Evolutionary conservation across 2,888 invertebrate genomes (phyloP).

Genomic region (Sycophila texana): DNA sequence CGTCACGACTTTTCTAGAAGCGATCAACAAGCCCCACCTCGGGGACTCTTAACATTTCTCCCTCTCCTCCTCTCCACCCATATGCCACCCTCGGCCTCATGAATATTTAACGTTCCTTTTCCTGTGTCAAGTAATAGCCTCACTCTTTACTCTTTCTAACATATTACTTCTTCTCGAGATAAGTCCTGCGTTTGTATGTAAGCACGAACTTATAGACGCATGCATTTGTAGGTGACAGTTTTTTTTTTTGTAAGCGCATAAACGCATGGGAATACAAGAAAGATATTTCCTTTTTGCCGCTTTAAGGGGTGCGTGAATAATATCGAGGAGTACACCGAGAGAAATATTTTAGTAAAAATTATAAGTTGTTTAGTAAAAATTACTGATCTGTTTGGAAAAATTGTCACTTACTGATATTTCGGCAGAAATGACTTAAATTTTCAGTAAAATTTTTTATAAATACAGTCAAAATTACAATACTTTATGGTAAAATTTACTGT

Average conservation of each 20-base stretch:
- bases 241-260: constrained; percentile 20
- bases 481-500: too few species aligned
- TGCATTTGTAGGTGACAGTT: too few species aligned
- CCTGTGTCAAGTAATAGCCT: constrained; percentile 48
- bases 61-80: neutral
- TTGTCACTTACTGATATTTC: too few species aligned
- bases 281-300: too few species aligned
- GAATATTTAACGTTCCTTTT: constrained; percentile 52
- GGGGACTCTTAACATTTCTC: constrained; percentile 21
- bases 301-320: too few species aligned
- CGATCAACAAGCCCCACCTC: constrained; percentile 4
- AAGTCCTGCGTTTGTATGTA: neutral
- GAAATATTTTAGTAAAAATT: too few species aligned
- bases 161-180: constrained; percentile 39
- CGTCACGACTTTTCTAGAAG: constrained; percentile 40
- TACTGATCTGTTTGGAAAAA: too few species aligned
- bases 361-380: too few species aligned
- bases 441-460: too few species aligned
- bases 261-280: neutral
- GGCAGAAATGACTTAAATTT: too few species aligned
- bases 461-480: too few species aligned
- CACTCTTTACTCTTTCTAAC: constrained; percentile 28
- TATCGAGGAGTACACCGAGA: too few species aligned
- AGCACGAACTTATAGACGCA: neutral
- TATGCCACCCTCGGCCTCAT: constrained; percentile 21